Evolutionary conservation across 2,888 invertebrate genomes (phyloP).

Genomic region (Ormyrus pomaceus): DNA sequence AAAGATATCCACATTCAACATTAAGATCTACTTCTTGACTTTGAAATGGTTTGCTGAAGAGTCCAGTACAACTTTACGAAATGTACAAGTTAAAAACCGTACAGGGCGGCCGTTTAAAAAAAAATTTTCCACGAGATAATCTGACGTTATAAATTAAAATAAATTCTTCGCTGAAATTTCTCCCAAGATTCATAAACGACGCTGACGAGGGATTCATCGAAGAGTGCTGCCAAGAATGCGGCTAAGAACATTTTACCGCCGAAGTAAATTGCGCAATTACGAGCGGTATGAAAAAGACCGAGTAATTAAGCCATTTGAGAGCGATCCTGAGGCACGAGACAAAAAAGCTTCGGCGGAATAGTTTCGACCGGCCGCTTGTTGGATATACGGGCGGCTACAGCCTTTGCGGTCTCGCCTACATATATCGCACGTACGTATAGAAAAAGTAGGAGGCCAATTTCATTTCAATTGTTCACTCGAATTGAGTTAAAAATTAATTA

Average conservation of each 20-base stretch:
- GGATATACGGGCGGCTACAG: too few species aligned
- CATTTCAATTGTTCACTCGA: conserved; percentile 16
- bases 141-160: neutral
- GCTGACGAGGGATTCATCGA: neutral
- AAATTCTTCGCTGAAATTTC: neutral
- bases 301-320: conserved; percentile 32
- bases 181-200: neutral
- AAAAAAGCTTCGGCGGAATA: conserved; percentile 14
- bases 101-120: too few species aligned
- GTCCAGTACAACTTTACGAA: neutral
- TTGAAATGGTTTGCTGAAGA: too few species aligned
- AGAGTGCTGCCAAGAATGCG: neutral
- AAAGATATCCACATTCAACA: too few species aligned
- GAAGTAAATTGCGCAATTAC: conserved; percentile 38
- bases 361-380: neutral
- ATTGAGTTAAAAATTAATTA: conserved; percentile 32
- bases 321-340: neutral
- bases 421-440: neutral
- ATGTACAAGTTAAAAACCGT: neutral
- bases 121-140: too few species aligned
- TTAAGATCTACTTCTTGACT: too few species aligned
- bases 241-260: neutral
- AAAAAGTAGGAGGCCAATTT: conserved; percentile 16
- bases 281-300: neutral
- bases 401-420: neutral